Percentiles rank a stretch among this genome's conserved stretches.
These are phyloP conservation scores for Chesias legatella DNA, from an alignment of 2,888 invertebrate species.

Conservation along the genomic window DNA sequence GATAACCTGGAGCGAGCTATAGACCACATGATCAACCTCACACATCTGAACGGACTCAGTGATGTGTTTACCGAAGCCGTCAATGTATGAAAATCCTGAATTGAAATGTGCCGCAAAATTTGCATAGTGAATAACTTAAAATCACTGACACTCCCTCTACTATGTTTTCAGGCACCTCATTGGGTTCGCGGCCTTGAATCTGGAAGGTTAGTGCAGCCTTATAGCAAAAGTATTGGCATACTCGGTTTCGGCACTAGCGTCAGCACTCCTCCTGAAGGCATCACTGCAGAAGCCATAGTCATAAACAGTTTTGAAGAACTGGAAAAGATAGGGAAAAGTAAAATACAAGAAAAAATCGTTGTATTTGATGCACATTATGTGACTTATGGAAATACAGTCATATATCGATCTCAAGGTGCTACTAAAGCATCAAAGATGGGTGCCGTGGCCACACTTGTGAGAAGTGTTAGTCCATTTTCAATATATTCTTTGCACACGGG, in stretches of 20 bases:
- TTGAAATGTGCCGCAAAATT: too few relatives aligned
- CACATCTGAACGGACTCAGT: constrained; percentile 37
- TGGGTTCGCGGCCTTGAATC: constrained; percentile 83
- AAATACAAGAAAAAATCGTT: constrained; percentile 86
- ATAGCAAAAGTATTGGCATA: constrained; percentile 80
- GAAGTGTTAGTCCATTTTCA: constrained; percentile 88
- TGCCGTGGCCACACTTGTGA: constrained; percentile 85
- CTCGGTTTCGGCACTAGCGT: constrained; percentile 86
- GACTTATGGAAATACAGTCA: constrained; percentile 83
- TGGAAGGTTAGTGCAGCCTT: constrained; percentile 81
- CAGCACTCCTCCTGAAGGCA: constrained; percentile 84
- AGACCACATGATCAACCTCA: constrained; percentile 79
- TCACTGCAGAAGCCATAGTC: constrained; percentile 85
- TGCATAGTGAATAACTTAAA: too few relatives aligned
- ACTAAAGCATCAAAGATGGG: constrained; percentile 84
- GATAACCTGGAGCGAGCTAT: constrained; percentile 82
- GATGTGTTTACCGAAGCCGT: constrained; percentile 86
- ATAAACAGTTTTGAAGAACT: constrained; percentile 85
- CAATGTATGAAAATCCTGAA: constrained; percentile 32
- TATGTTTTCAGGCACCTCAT: constrained; percentile 52
- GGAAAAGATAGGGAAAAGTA: constrained; percentile 55
- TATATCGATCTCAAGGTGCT: constrained; percentile 84
- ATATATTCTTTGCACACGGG: constrained; percentile 89
- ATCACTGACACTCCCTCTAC: too few relatives aligned
- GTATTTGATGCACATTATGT: constrained; percentile 84